A percentile compares a stretch with the other conserved stretches of the same genome.
These are phyloP conservation scores for Euspilapteryx auroguttella DNA, from an alignment of 2,888 invertebrate genomes.

Conservation along the genomic window DNA sequence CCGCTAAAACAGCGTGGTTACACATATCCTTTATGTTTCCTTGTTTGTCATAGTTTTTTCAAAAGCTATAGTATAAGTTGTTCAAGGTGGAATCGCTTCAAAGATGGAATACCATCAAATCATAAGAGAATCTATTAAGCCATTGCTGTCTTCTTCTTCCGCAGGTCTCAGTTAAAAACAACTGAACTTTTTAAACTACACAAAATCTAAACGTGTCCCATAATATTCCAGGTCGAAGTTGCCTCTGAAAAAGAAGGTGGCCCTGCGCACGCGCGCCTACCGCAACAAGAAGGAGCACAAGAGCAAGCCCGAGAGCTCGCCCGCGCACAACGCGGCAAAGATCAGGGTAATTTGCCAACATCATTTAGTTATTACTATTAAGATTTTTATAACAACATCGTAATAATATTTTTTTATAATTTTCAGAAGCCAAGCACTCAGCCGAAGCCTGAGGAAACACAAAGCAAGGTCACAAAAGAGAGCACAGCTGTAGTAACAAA, in stretches of 20 bases:
- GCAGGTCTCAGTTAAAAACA: too few species aligned
- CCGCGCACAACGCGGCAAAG: slow-evolving; percentile 39
- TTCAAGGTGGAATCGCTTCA: too few species aligned
- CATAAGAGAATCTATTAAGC: too few species aligned
- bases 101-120: too few species aligned
- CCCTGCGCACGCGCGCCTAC: slow-evolving; percentile 61
- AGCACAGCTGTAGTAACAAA: slow-evolving; percentile 40
- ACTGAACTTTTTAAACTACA: too few species aligned
- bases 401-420: slow-evolving; percentile 5
- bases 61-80: too few species aligned
- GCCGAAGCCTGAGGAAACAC: slow-evolving; percentile 29
- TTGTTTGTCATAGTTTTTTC: too few species aligned
- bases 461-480: slow-evolving; percentile 42
- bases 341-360: slow-evolving; percentile 41
- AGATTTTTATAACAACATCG: too few species aligned
- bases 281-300: slow-evolving; percentile 55
- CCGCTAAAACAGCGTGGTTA: too few species aligned
- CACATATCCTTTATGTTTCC: too few species aligned
- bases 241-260: slow-evolving; percentile 84
- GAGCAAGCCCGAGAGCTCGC: slow-evolving; percentile 33
- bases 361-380: slow-evolving; percentile 6
- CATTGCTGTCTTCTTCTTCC: too few species aligned
- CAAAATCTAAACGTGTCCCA: too few species aligned
- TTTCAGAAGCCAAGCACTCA: slow-evolving; percentile 36
- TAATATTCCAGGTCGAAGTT: slow-evolving; percentile 72